Base-by-base conservation (phyloP, 2,797 vertebrate genomes). In the Falco novaeseelandiae region DNA sequence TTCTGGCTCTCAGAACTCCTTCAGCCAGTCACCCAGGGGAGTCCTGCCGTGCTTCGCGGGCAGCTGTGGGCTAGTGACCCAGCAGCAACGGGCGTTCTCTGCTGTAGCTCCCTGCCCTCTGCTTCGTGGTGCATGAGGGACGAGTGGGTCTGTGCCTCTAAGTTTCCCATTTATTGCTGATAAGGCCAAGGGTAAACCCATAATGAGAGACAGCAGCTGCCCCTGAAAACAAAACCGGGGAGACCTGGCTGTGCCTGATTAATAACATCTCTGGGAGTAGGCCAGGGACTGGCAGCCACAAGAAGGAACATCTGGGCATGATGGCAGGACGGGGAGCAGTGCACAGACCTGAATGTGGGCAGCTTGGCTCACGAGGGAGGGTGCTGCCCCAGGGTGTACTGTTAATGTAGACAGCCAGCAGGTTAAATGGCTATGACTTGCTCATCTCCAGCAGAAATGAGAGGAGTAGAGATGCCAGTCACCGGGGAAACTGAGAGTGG, bases 1-100 rank as follows among this genome's bases (percentile, higher is more conserved):
- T 96, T 96, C 89, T 87, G 87, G 82, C 92, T 90, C 95, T 96
- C 76, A 21, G 82, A 96, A 92, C 93, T 92, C 84, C 90, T 96
- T 34, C 79, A 91, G 92, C 84, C 0, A 2, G 54, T 88, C 84
- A 59, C 93, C 94, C 65, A 2, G 58, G 94, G 93, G 81, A 97
- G n/a, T 87, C 78, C 54, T 87, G 86, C 69, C 3, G 0, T 1
- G 22, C 78, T 93, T 30, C 0, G 0, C 0, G 61, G 92, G 74
- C 94, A 94, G 93, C 91, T 17, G 6, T 61, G 89, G 92, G 87
- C 92, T 74, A 8, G 66, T 71, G 95, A 85, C 94, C 88, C 77
- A 14, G 61, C 40, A 12, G 76, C 66, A 66, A 23, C 0, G 1
- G 8, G 30, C 8, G 42, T 67, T 42, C 29, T 74, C 42, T 0